Evolutionary conservation across 2,797 vertebrate genomes (phyloP).

Genomic region (Eleutherodactylus coqui): DNA sequence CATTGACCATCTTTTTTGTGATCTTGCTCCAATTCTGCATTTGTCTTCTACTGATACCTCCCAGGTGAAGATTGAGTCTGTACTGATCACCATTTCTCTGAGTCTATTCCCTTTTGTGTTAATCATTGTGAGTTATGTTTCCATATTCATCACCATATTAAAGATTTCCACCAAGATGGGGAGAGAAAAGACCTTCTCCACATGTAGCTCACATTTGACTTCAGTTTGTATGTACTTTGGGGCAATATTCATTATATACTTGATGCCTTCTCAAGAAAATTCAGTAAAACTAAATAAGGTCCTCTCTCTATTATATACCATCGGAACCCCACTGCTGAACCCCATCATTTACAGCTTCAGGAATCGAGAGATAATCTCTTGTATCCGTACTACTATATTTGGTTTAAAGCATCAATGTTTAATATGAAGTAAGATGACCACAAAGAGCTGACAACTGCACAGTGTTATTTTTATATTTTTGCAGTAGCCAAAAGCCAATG

Average conservation of each 20-base stretch:
- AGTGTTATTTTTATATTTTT: not conserved
- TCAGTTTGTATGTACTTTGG: conserved; percentile 36
- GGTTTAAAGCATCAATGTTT: not conserved
- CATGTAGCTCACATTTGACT: conserved; percentile 36
- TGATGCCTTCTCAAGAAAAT: not conserved
- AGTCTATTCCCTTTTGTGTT: conserved; percentile 20
- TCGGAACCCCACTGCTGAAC: conserved; percentile 19
- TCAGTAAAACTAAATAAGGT: not conserved
- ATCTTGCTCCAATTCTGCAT: conserved; percentile 14
- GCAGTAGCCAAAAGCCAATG: no score
- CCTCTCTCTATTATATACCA: conserved; percentile 16
- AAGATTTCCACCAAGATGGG: not conserved
- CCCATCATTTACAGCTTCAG: conserved; percentile 26
- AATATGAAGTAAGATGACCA: not conserved
- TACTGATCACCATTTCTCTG: not conserved
- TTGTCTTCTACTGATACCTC: conserved; percentile 12
- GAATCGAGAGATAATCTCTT: not conserved
- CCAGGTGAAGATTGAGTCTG: not conserved
- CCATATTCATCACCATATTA: conserved; percentile 23
- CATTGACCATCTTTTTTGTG: conserved; percentile 44
- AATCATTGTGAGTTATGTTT: conserved; percentile 2
- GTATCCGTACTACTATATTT: not conserved
- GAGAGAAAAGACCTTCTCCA: conserved; percentile 19
- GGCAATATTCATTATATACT: conserved; percentile 20
- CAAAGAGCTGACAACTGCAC: not conserved